Percentiles rank a stretch among this genome's conserved stretches.
Conservation (phyloP, 2,113 vertebrate genomes). For the Macrotis lagotis region DNA sequence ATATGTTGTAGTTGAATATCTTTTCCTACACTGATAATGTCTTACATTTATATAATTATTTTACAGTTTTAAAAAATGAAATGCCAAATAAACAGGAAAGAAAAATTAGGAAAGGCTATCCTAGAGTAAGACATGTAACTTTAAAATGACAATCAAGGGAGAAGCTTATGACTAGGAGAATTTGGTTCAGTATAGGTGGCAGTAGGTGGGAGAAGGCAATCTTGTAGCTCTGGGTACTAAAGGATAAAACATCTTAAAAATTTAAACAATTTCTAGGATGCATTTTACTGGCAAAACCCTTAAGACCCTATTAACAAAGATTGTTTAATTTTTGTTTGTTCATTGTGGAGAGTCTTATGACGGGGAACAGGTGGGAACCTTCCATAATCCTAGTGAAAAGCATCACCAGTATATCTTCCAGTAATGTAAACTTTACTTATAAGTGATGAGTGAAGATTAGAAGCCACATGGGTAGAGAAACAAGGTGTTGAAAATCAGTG, state of each 20-base stretch:
- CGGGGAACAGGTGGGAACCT: constrained; percentile 48
- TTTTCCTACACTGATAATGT: background rate
- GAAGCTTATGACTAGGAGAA: too few relatives aligned
- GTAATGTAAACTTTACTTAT: constrained; percentile 61
- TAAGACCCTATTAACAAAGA: constrained; percentile 46
- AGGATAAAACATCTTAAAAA: constrained; percentile 16
- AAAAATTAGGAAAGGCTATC: background rate
- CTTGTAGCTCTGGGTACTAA: background rate
- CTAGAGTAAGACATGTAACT: background rate
- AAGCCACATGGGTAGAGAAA: constrained; percentile 55
- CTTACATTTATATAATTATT: too few relatives aligned
- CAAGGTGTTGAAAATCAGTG: constrained; percentile 54
- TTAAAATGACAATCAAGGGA: background rate
- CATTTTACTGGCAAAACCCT: constrained; percentile 52
- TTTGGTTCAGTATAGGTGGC: background rate
- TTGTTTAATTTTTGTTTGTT: constrained; percentile 60
- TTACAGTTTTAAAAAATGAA: background rate
- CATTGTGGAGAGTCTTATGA: constrained; percentile 39
- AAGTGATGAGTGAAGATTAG: constrained; percentile 54
- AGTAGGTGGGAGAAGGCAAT: background rate
- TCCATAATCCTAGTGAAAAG: background rate
- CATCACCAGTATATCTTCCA: constrained; percentile 23
- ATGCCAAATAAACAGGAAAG: background rate
- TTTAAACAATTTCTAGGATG: constrained; percentile 38
- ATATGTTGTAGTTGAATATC: background rate